Base-by-base conservation (phyloP, 2,888 invertebrate genomes). In the Seladonia tumulorum region DNA sequence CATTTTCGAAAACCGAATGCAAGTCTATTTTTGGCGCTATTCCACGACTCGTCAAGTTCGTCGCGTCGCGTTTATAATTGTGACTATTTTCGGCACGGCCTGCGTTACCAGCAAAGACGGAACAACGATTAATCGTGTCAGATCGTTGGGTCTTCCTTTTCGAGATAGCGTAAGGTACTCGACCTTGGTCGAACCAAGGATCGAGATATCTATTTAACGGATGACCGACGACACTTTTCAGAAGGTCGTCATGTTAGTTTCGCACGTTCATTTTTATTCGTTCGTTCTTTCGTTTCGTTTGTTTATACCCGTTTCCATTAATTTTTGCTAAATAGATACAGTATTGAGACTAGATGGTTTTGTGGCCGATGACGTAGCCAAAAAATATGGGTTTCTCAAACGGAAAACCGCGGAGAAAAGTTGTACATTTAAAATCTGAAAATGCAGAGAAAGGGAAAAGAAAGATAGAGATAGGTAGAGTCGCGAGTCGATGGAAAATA, bases 401-500 rank as follows among this genome's bases (percentile, higher is more conserved):
- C 25, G 60, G 63, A 2, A 29, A 16, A 29, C 5, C 5, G 25
- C 14, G 60, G 5, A 14, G 1, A 12, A 12, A 29, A 49, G n/a
- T n/a, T n/a, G 18, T 7, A 18, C 47, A 5, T 18, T 22, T 7
- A 18, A 53, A 53, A 57, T n/a, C 22, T 57, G 25, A 29, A 29
- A 29, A 63, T 2, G 7, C 7, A 29, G 35, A 14, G 35, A 35
- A 35, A 74, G 42, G 25, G 68, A n/a, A n/a, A 39, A 72, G 60
- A 7, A 2, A 16, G 16, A 25, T 29, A 25, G 45, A 25, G 45
- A 39, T 42, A 22, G 14, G 39, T 53, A 49, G n/a, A 29, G 5
- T 39, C 74, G 29, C 49, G 60, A 45, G 42, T 79, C 53, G 79
- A 78, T 57, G 70, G 53, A 68, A 39, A 47, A 53, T 68, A 76